Evolutionary conservation across 2,797 vertebrate species (phyloP), one percentile per base, ranked within the genome.

Genomic region (Hylomyscus alleni): DNA sequence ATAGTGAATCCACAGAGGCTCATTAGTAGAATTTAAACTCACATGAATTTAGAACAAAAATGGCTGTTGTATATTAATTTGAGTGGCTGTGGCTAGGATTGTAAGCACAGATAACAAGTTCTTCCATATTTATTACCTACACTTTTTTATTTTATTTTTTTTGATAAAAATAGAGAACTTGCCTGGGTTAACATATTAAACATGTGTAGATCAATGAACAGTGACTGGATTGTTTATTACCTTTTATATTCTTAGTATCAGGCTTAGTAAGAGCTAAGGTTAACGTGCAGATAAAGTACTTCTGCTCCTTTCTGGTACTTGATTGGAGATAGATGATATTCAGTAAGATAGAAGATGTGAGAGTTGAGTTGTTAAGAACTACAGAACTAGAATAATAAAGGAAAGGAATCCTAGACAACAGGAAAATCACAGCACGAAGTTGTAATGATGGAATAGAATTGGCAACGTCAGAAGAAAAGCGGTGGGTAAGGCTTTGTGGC

Each of bases 1-100:
- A 91, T 24, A 60, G 9, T 86, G 37, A 94, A 73, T 72, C 62
- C 62, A 75, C n/a, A 76, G 89, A 96, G 83, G 94, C 37, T 78
- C 40, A 85, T 31, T 93, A 6, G 24, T 62, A 0, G 82, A 90
- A 94, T 73, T 91, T 93, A 91, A 17, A 83, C 37, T 52, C 34
- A 81, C 22, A 56, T 12, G 19, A 94, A 47, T 82, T 56, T 58
- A 95, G 62, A 75, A 67, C 67, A 77, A 58, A 86, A 93, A 76
- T 83, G 8, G 19, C 56, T 60, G 44, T 19, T 37, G 31, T 54
- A 9, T 94, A 13, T n/a, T 82, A 52, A 14, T 93, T 93, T 82
- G 31, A 73, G 26, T 65, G 10, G 19, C 44, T 62, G 22, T 24
- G 75, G 69, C 31, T 94, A 34, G 87, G 31, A 88, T 72, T 89